Conservation (phyloP, 1,140 invertebrate genomes). For the Chironomus tepperi region DNA sequence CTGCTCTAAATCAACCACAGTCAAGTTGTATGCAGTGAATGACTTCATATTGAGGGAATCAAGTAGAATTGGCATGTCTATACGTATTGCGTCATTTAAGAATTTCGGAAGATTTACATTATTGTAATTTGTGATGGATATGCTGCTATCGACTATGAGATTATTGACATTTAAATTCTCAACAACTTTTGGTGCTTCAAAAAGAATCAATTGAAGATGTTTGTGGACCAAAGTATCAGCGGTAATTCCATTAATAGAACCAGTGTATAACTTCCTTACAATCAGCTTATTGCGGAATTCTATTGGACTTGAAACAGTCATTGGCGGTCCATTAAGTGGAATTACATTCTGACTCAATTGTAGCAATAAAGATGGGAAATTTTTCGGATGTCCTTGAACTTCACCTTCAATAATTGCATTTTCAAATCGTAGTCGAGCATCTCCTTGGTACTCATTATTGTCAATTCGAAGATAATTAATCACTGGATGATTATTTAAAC, state of each 20-base stretch:
- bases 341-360: not conserved
- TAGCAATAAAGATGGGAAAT: not conserved
- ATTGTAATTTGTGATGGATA: not conserved
- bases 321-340: not conserved
- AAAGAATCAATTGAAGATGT: not conserved
- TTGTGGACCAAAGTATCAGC: not conserved
- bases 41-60: not conserved
- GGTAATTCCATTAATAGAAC: not conserved
- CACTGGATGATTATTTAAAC: not conserved
- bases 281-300: not conserved
- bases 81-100: not conserved
- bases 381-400: not conserved
- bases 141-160: not conserved
- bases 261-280: not conserved
- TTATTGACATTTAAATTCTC: not conserved
- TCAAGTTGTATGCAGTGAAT: not conserved
- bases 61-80: not conserved
- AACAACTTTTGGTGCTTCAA: not conserved
- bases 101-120: not conserved
- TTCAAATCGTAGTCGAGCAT: not conserved
- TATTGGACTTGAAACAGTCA: not conserved
- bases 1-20: not conserved
- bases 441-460: not conserved
- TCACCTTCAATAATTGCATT: not conserved
- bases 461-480: not conserved